A percentile compares a stretch with the other conserved stretches of the same genome.
Conservation (phyloP, 2,888 invertebrate species). For the Oithona nana region DNA sequence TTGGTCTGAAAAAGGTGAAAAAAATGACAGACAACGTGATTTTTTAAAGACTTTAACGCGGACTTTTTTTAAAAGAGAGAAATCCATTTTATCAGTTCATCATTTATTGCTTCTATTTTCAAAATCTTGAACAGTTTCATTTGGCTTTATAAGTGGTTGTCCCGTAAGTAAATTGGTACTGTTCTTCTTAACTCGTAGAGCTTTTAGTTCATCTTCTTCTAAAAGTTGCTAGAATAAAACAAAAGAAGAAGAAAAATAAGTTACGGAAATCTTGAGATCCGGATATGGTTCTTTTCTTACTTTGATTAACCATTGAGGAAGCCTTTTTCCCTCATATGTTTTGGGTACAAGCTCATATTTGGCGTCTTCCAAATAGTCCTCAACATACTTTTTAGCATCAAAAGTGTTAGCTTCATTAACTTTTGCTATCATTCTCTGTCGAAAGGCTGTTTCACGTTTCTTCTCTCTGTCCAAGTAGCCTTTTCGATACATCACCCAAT, state of each 20-base stretch:
- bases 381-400: not conserved
- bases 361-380: not conserved
- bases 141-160: not conserved
- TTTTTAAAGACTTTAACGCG: no score
- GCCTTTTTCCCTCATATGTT: not conserved
- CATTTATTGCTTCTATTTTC: not conserved
- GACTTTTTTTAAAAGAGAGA: no score
- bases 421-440: not conserved
- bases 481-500: not conserved
- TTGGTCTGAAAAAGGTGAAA: no score
- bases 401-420: not conserved
- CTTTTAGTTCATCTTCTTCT: not conserved
- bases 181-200: not conserved
- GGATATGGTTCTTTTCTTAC: no score
- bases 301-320: not conserved
- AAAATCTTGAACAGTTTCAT: not conserved
- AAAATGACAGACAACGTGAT: no score
- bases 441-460: not conserved
- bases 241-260: no score
- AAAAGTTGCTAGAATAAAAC: not conserved
- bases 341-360: not conserved
- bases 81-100: no score
- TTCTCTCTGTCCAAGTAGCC: not conserved
- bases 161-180: not conserved
- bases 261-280: no score